Percentiles rank a stretch among this genome's conserved stretches.
Evolutionary conservation across 1,140 invertebrate genomes (phyloP).

Genomic region (Oreohelix idahoensis): DNA sequence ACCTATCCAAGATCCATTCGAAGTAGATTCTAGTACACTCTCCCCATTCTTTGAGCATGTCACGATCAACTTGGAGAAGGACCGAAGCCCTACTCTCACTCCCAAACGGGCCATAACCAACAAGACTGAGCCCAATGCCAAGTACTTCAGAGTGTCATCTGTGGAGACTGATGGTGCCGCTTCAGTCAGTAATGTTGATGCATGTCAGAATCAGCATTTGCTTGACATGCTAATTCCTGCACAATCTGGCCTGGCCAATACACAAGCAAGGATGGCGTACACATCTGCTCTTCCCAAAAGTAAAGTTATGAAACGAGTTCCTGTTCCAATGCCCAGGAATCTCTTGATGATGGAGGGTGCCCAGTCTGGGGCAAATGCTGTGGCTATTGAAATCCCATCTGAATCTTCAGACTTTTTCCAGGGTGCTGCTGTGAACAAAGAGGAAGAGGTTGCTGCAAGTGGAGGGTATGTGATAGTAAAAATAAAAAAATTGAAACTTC

Average conservation of each 20-base stretch:
- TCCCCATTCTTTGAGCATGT: neutral
- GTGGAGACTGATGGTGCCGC: neutral
- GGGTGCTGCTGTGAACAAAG: neutral
- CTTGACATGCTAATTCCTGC: neutral
- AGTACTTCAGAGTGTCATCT: too few species aligned
- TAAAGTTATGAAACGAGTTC: neutral
- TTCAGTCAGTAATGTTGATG: neutral
- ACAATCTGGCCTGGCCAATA: neutral
- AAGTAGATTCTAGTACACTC: neutral
- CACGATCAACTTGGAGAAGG: neutral
- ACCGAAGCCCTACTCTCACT: conserved; percentile 2
- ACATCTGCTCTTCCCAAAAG: conserved; percentile 11
- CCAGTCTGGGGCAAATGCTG: conserved; percentile 37
- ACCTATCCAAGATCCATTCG: conserved; percentile 27
- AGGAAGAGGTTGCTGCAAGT: conserved; percentile 30
- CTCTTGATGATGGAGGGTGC: conserved; percentile 38
- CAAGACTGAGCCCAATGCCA: neutral
- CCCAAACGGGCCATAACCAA: neutral
- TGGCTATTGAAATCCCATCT: conserved; percentile 37
- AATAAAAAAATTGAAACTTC: too few species aligned
- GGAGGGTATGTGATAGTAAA: conserved; percentile 24
- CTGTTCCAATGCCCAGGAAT: conserved; percentile 18
- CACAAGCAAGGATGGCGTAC: neutral
- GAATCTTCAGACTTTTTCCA: conserved; percentile 23
- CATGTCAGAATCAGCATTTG: neutral